Base-by-base conservation (phyloP, 1,140 invertebrate species). In the Cotesia chilonis region DNA sequence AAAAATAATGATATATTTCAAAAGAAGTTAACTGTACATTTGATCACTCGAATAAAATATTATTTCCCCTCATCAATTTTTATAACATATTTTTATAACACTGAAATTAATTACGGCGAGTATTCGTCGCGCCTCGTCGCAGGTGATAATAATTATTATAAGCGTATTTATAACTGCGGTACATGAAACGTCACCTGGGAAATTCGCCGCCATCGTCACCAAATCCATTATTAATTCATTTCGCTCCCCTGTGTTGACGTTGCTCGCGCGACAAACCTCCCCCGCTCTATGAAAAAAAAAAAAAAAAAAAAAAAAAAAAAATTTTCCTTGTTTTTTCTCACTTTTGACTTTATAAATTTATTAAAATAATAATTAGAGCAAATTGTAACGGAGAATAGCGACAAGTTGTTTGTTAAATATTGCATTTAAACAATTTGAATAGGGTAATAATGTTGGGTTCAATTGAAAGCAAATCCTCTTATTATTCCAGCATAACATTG, bases 121-220 rank as follows among this genome's bases (percentile, higher is more conserved):
- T n/a, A n/a, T 14, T 55, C n/a, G 54, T 55, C 54, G 12, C 10
- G 54, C 54, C 17, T 60, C 38, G 71, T 64, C 66, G 61, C 61
- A 64, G 61, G 77, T 68, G 72, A 80, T 75, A 74, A 78, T 80
- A 77, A 79, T 78, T 78, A 79, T 76, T 73, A 75, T 75, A 79
- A 76, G 68, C 69, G 75, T 75, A 77, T 80, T 78, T 78, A 76
- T 78, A 74, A 75, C 59, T 69, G 35, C 65, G 14, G 41, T 68
- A 73, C 60, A 71, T 73, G 79, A 81, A 78, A 68, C 71, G 78
- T 76, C 78, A 74, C 78, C 66, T 80, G 78, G 78, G 78, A 81
- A 81, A 81, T 81, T 76, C 76, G 71, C 36, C 61, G 6, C 41
- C 37, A n/a, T 4, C 63, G 70, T 60, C 76, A 14, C 54, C 12